Evolutionary conservation across 2,888 invertebrate genomes (phyloP).

Genomic region (Eudemis profundana): DNA sequence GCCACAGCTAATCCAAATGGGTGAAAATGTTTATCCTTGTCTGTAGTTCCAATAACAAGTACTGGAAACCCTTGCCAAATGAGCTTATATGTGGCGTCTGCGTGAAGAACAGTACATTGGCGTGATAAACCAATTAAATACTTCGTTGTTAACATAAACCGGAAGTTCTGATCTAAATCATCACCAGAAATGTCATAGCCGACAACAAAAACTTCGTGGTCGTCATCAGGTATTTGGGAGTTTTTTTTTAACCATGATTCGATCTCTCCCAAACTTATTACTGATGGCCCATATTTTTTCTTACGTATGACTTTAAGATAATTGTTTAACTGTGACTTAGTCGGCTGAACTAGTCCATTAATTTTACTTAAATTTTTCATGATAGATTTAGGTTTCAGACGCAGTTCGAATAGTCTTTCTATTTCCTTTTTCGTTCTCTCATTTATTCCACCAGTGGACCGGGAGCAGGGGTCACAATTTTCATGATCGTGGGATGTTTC

Average conservation of each 20-base stretch:
- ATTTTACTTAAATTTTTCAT: constrained; percentile 43
- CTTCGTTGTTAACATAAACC: constrained; percentile 41
- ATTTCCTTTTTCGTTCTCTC: not conserved
- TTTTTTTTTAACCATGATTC: constrained; percentile 40
- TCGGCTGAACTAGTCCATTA: constrained; percentile 36
- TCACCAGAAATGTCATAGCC: constrained; percentile 41
- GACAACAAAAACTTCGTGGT: constrained; percentile 40
- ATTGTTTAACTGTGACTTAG: constrained; percentile 41
- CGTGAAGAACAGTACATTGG: constrained; percentile 28
- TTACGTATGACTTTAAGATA: constrained; percentile 40
- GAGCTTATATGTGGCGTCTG: constrained; percentile 46
- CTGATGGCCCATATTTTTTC: constrained; percentile 40
- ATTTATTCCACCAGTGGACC: constrained; percentile 19
- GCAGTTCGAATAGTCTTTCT: not conserved
- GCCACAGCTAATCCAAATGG: constrained; percentile 46
- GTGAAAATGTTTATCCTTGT: constrained; percentile 44
- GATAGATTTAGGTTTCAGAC: constrained; percentile 41
- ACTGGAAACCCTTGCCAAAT: constrained; percentile 51
- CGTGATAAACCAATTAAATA: constrained; percentile 37
- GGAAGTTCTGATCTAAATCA: constrained; percentile 39
- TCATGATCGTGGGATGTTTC: constrained; percentile 23
- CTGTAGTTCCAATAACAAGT: constrained; percentile 48
- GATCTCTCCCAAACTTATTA: constrained; percentile 38
- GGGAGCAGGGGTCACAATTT: constrained; percentile 15
- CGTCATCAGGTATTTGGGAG: constrained; percentile 40